Conservation (phyloP, 2,888 invertebrate species). For the Augiades crinisus region DNA sequence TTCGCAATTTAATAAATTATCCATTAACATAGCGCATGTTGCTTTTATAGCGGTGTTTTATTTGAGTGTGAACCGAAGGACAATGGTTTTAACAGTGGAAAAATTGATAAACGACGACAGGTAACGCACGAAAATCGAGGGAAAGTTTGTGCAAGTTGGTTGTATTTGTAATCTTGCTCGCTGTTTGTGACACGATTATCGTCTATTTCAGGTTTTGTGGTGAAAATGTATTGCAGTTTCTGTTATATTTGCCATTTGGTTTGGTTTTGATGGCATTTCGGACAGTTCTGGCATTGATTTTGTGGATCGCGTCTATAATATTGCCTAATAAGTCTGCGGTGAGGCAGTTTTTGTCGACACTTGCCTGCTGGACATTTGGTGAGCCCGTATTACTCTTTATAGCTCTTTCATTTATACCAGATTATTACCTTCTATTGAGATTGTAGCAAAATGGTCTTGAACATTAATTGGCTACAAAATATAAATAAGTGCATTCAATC, state of each 20-base stretch:
- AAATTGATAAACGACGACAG: slow-evolving; percentile 72
- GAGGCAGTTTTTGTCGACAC: slow-evolving; percentile 76
- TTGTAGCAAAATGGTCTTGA: no score
- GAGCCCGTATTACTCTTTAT: no score
- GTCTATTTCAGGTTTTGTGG: slow-evolving; percentile 74
- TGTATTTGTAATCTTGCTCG: slow-evolving; percentile 3
- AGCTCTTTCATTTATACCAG: no score
- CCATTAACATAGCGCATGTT: not conserved
- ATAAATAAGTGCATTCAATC: no score
- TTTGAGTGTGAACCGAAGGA: slow-evolving; percentile 22
- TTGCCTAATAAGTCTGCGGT: slow-evolving; percentile 80
- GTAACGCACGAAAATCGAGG: slow-evolving; percentile 49
- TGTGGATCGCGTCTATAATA: slow-evolving; percentile 80
- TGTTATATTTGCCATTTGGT: slow-evolving; percentile 81
- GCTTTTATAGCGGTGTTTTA: not conserved
- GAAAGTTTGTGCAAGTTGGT: slow-evolving; percentile 51
- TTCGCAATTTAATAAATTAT: slow-evolving; percentile 17
- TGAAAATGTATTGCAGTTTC: slow-evolving; percentile 71
- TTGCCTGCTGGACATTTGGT: slow-evolving; percentile 83
- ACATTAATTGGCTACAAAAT: no score
- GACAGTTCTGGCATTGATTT: slow-evolving; percentile 70
- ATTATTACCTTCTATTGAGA: no score
- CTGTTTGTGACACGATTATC: slow-evolving; percentile 16
- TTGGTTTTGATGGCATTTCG: slow-evolving; percentile 74
- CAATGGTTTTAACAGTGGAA: slow-evolving; percentile 69